phyloP scores from a whole-genome alignment of 2,888 invertebrate species.

The Tipula vernalis region DNA sequence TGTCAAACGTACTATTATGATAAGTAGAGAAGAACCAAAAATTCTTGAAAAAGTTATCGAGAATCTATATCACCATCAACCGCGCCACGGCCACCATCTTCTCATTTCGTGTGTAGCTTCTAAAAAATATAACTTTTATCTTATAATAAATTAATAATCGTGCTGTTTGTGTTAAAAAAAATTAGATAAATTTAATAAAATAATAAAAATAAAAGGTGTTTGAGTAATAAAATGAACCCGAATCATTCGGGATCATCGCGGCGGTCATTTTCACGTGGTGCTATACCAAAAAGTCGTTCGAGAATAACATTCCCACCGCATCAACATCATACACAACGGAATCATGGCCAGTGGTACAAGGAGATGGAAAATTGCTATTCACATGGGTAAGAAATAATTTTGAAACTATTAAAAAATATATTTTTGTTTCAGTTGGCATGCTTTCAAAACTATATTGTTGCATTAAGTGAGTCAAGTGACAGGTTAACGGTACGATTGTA shows the following conservation, averaged over 20 bases:
- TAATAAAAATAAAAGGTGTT: background rate
- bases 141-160: background rate
- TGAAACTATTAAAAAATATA: background rate
- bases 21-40: background rate
- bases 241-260: conserved; percentile 33
- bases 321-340: conserved; percentile 25
- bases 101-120: background rate
- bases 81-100: background rate
- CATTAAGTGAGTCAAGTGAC: background rate
- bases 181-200: background rate
- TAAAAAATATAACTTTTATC: background rate
- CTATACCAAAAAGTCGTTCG: conserved; percentile 30
- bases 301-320: conserved; percentile 33
- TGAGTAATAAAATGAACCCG: conserved; percentile 25
- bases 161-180: background rate
- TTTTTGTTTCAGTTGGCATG: background rate
- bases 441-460: background rate
- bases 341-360: conserved; percentile 23
- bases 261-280: conserved; percentile 33
- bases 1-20: background rate
- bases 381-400: conserved; percentile 29
- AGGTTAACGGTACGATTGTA: background rate
- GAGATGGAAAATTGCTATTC: conserved; percentile 28
- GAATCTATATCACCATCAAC: background rate
- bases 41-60: background rate